Base-by-base conservation (phyloP, 2,797 vertebrate genomes). In the Craterocephalus amniculus region DNA sequence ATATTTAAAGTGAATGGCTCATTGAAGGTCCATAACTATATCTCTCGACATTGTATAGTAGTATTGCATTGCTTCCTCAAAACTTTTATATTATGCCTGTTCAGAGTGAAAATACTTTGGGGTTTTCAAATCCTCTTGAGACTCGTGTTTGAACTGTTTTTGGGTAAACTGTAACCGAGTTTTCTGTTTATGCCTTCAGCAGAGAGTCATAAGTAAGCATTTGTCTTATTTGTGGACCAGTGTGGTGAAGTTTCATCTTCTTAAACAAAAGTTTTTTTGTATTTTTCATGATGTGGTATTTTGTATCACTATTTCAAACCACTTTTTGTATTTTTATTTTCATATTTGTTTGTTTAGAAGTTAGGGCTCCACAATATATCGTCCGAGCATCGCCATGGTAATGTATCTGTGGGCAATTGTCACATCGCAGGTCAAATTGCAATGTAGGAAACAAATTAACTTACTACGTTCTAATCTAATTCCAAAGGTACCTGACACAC, bases 1-100 rank as follows among this genome's bases (percentile, higher is more conserved):
- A 32, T 76, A 29, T 49, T 49, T 72, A 24, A 49, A 71, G 49
- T 58, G 18, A 65, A 4, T 2, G 56, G 55, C 48, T 58, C 49
- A 14, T 20, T 55, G 10, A 26, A 24, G 31, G 43, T 49, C 27
- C 55, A 35, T 55, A 35, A 22, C 32, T 32, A 26, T 10, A 52
- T 34, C n/a, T 54, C 14, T 54, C 18, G 18, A 45, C n/a, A 35
- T 20, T 0, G 16, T 27, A 20, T 13, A 48, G 26, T 55, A 29
- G 9, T 52, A 10, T 55, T 31, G 31, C 20, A 26, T 26, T 26
- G 10, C 5, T 13, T 13, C 52, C 26, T 31, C 31, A 16, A 29
- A 9, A 55, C 16, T 7, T 31, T 31, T 31, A 18, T 54, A 29
- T 14, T 6, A 54, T 54, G 4, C 6, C 26, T 29, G 24, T 1